These are phyloP conservation scores for Polyommatus icarus DNA, from an alignment of 2,888 invertebrate genomes.

Conservation along the genomic window DNA sequence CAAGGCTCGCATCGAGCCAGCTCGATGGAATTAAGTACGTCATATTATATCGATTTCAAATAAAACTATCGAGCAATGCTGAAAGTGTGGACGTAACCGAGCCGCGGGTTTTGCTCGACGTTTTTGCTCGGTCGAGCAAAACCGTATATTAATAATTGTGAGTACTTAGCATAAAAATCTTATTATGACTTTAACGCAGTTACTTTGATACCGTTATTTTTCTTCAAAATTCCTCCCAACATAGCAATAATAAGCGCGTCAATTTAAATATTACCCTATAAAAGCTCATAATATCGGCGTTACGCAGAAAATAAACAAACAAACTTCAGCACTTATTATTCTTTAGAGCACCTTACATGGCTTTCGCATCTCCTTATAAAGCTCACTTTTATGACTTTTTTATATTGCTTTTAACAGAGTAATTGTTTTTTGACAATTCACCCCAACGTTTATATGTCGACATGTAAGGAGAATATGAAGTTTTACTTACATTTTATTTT, in stretches of 20 bases:
- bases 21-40: too few relatives aligned
- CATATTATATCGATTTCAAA: too few relatives aligned
- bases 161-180: too few relatives aligned
- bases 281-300: slow-evolving; percentile 28
- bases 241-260: background rate
- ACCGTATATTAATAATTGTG: too few relatives aligned
- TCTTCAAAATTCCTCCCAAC: background rate
- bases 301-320: slow-evolving; percentile 40
- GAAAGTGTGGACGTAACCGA: too few relatives aligned
- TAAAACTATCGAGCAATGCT: too few relatives aligned
- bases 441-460: background rate
- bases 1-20: too few relatives aligned
- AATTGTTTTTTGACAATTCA: slow-evolving; percentile 27
- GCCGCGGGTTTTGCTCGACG: too few relatives aligned
- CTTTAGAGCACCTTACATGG: slow-evolving; percentile 45
- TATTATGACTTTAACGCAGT: background rate
- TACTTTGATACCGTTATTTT: background rate
- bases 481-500: background rate
- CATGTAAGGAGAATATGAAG: background rate
- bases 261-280: slow-evolving; percentile 7
- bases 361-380: slow-evolving; percentile 50
- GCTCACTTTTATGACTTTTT: slow-evolving; percentile 39
- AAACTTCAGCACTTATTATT: slow-evolving; percentile 45
- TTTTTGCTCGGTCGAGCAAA: too few relatives aligned
- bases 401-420: slow-evolving; percentile 23